Evolutionary conservation across 2,888 invertebrate species (phyloP), one percentile per base, ranked within the genome.

Genomic region (Drosophila maculinotata): DNA sequence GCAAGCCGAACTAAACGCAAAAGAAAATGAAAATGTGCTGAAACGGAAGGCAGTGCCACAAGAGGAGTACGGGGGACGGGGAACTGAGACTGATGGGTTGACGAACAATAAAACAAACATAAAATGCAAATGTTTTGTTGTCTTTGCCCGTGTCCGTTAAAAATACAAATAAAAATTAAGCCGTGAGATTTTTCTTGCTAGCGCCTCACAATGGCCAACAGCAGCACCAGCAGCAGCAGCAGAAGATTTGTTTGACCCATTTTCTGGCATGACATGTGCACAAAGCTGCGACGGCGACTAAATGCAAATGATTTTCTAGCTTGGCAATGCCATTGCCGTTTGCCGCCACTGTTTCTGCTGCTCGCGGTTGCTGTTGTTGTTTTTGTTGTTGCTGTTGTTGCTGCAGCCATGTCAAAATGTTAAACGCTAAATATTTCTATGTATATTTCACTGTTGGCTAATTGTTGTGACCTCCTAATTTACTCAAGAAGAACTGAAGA

Each of bases 381-480:
- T 20, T 5, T 38, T 39, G 28, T 9, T 28, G 26, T 8, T 25
- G 54, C 3, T 10, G 28, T 9, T 35, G 41, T 14, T 26, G 58
- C 23, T 45, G 64, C 57, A 76, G 64, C 53, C 84, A 73, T 79
- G 86, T 86, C 83, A 84, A 88, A 84, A 84, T 75, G 78, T 75
- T 87, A 86, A 77, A 87, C 80, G 74, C 69, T 74, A 78, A 79
- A 79, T 72, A 77, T 84, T 86, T 87, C 64, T 67, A 73, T 89
- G 64, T 77, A 57, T 80, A 57, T 80, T 81, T 67, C 87, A 87
- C 90, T 91, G 82, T 90, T 87, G 87, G 84, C 87, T 89, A 90
- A 90, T 89, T 87, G 81, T 77, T 86, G 80, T 90, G 91, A 90
- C 90, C 91, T 90, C 90, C 81, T 90, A 90, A 90, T 84, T 87